phyloP scores from a whole-genome alignment of 2,797 vertebrate species.

The Urosaurus nigricauda region DNA sequence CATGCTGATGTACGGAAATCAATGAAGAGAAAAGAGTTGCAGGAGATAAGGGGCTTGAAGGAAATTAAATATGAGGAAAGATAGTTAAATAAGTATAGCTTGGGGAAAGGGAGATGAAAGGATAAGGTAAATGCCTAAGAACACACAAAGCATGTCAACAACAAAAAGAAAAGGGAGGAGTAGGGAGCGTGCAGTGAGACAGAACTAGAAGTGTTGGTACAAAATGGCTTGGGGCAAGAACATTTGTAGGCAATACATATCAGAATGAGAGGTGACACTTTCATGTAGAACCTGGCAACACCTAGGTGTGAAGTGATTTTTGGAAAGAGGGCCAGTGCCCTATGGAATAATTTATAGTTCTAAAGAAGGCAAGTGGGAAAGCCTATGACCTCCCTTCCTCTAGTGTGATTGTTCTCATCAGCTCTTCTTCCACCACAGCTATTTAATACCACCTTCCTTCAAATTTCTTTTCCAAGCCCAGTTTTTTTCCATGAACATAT shows the following conservation, averaged over 20 bases:
- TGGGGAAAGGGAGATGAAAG: conserved; percentile 29
- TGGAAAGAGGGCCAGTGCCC: not conserved
- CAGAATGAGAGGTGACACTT: not conserved
- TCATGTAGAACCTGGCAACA: not conserved
- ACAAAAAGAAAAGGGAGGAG: not conserved
- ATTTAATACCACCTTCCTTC: not conserved
- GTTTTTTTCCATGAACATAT: not conserved
- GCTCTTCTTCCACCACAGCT: not conserved
- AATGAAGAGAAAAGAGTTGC: conserved; percentile 23
- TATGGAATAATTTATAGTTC: not conserved
- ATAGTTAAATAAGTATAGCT: conserved; percentile 24
- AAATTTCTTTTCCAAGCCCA: not conserved
- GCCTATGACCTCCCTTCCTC: not conserved
- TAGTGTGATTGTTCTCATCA: not conserved
- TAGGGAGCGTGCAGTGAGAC: not conserved
- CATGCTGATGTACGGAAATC: conserved; percentile 12
- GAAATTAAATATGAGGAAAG: conserved; percentile 47
- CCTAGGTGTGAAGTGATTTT: not conserved
- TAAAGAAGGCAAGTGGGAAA: not conserved
- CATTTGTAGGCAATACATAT: not conserved
- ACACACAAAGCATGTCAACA: conserved; percentile 20
- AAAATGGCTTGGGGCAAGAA: not conserved
- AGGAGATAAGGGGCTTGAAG: conserved; percentile 38
- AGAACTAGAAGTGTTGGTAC: not conserved
- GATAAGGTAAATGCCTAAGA: conserved; percentile 21